phyloP scores from a whole-genome alignment of 2,888 invertebrate species.

The Tetragonula carbonaria region DNA sequence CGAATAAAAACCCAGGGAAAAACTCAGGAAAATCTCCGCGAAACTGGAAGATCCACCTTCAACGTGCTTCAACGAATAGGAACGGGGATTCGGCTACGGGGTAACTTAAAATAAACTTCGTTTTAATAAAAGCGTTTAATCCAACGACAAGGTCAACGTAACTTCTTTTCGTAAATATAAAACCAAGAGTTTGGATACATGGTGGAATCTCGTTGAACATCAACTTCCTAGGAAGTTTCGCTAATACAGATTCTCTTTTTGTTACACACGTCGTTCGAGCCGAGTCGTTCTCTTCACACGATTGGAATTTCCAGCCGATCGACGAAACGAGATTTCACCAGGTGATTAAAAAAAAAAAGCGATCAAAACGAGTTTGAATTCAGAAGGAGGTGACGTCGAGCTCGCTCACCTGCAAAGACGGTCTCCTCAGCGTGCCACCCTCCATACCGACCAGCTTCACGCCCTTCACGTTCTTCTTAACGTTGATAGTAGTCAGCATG shows the following conservation, averaged over 20 bases:
- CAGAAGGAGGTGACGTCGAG: conserved; percentile 43
- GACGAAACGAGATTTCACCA: not conserved
- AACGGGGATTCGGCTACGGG: not conserved
- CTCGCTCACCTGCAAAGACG: conserved; percentile 80
- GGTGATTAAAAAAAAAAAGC: not conserved
- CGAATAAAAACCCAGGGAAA: not conserved
- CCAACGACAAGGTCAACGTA: conserved; percentile 5
- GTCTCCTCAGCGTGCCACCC: conserved; percentile 79
- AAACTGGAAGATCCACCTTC: not conserved
- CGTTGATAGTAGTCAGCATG: conserved; percentile 64
- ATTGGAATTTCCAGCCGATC: no score
- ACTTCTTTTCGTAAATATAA: conserved; percentile 1
- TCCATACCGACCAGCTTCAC: conserved; percentile 83
- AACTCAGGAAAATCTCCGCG: not conserved
- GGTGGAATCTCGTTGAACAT: not conserved
- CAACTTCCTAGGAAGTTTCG: not conserved
- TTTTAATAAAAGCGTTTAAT: conserved; percentile 20
- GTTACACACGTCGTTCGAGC: not conserved
- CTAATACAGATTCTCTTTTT: not conserved
- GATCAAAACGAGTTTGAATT: not conserved
- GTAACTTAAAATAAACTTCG: conserved; percentile 4
- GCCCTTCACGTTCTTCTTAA: conserved; percentile 81
- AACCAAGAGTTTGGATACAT: not conserved
- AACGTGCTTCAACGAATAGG: not conserved
- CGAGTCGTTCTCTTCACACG: no score